These are phyloP conservation scores for Archips crataeganus DNA, from an alignment of 2,888 invertebrate species.

Conservation along the genomic window DNA sequence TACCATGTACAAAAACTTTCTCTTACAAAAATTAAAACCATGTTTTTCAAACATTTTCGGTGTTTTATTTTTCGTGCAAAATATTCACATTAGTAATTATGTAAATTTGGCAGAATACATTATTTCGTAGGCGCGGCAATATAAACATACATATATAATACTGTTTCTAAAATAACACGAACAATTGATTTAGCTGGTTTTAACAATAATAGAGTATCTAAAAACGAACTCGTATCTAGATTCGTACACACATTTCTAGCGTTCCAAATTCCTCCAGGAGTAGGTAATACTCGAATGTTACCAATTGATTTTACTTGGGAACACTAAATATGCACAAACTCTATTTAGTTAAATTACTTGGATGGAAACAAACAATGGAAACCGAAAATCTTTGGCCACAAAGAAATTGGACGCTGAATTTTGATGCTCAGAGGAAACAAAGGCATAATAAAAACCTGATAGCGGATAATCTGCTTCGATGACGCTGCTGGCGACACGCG, in stretches of 20 bases:
- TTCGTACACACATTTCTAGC: neutral
- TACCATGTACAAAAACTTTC: too few species aligned
- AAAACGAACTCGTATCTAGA: slow-evolving; percentile 1
- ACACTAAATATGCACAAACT: neutral
- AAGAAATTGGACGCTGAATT: neutral
- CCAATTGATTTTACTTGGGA: neutral
- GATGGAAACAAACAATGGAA: neutral
- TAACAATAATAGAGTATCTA: neutral
- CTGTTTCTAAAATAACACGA: neutral
- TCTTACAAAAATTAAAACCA: too few species aligned
- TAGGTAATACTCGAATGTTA: neutral
- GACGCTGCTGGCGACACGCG: neutral
- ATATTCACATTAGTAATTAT: neutral
- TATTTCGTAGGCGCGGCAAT: neutral
- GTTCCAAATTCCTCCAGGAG: neutral
- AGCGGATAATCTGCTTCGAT: slow-evolving; percentile 7
- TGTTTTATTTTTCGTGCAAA: neutral
- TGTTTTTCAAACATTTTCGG: neutral
- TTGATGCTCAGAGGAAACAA: neutral
- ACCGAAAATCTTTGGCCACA: neutral
- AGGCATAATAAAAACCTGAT: slow-evolving; percentile 4
- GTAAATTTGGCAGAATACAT: neutral
- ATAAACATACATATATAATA: neutral
- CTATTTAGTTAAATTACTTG: neutral
- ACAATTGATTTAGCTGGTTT: neutral